A percentile compares a stretch with the other conserved stretches of the same genome.
Conservation (phyloP, 2,113 vertebrate species). For the Ophiodon elongatus region DNA sequence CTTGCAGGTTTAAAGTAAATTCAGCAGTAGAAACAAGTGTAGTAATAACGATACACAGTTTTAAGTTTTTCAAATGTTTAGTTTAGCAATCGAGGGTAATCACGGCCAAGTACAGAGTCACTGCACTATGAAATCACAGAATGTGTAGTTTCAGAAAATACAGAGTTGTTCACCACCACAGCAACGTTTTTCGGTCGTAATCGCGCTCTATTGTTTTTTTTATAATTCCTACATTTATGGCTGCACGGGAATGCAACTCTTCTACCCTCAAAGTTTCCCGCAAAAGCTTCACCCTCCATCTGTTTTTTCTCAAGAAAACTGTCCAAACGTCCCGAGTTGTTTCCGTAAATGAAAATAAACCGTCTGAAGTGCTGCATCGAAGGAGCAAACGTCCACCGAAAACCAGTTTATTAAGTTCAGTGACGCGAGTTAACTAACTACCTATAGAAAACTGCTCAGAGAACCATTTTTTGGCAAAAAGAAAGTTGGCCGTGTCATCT, state of each 20-base stretch:
- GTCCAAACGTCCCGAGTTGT: not conserved
- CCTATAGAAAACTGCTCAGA: not conserved
- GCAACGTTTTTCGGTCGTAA: not conserved
- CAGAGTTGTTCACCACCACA: not conserved
- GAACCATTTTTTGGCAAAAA: not conserved
- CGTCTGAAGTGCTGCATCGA: too few species aligned
- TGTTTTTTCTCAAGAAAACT: not conserved
- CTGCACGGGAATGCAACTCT: constrained; percentile 7
- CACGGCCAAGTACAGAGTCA: not conserved
- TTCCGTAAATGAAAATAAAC: not conserved
- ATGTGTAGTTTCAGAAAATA: not conserved
- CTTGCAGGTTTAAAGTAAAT: not conserved
- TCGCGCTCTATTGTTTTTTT: rapidly evolving
- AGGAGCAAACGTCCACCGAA: not conserved
- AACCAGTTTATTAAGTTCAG: not conserved
- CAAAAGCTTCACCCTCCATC: not conserved
- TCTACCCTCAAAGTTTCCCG: not conserved
- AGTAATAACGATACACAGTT: not conserved
- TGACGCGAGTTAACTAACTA: not conserved
- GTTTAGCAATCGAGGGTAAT: not conserved
- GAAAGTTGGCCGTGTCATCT: not conserved
- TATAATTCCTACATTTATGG: constrained; percentile 17
- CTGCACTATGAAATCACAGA: not conserved
- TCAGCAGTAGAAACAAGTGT: too few species aligned
- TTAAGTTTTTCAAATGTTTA: not conserved